A percentile compares a stretch with the other conserved stretches of the same genome.
Conservation (phyloP, 1,140 invertebrate species). For the Tetragonula clypearis region DNA sequence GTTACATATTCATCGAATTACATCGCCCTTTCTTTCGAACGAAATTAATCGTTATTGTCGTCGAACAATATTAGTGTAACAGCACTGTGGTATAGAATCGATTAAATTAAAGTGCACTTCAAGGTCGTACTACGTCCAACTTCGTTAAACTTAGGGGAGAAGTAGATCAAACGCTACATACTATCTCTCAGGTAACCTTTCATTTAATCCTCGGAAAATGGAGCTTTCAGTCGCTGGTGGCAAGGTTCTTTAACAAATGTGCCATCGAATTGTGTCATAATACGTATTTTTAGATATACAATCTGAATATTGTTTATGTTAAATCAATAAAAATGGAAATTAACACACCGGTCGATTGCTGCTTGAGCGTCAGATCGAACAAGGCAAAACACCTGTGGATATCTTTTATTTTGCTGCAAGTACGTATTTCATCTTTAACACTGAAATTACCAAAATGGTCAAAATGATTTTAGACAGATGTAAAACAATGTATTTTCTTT, state of each 20-base stretch:
- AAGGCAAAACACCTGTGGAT: neutral
- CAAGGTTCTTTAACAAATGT: neutral
- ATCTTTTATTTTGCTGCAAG: too few relatives aligned
- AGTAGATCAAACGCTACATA: neutral
- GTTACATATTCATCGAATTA: conserved; percentile 1
- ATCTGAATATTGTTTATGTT: neutral
- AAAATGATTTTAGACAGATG: too few relatives aligned
- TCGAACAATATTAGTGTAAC: neutral
- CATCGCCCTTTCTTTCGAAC: neutral
- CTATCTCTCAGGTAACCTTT: neutral
- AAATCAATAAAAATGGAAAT: neutral
- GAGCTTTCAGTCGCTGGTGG: neutral
- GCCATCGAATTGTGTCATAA: neutral
- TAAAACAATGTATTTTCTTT: too few relatives aligned
- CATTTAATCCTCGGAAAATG: neutral
- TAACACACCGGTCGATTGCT: neutral
- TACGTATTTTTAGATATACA: too few relatives aligned
- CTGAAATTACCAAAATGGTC: too few relatives aligned
- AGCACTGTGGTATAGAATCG: neutral
- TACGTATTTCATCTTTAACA: too few relatives aligned
- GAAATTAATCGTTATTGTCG: neutral
- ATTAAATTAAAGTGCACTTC: neutral
- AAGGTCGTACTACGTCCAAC: neutral
- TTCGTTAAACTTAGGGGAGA: neutral
- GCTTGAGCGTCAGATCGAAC: neutral